Conservation (phyloP, 2,113 vertebrate species). For the Arvicanthis niloticus region DNA sequence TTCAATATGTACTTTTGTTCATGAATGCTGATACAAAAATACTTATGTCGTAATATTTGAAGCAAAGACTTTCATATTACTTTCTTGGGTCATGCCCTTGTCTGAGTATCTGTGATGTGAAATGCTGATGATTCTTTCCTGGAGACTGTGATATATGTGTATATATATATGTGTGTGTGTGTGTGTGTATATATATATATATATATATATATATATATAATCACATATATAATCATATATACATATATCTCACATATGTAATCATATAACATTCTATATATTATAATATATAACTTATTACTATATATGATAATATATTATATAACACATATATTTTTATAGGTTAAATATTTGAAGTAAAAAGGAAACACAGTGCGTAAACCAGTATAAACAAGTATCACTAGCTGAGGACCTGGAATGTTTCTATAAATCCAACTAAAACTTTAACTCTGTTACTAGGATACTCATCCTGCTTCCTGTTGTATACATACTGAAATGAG, state of each 20-base stretch:
- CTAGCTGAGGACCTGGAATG: neutral
- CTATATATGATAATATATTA: neutral
- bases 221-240: too few relatives aligned
- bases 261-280: neutral
- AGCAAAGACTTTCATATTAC: neutral
- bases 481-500: neutral
- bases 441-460: accelerated
- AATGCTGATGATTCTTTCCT: neutral
- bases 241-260: neutral
- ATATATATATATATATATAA: neutral
- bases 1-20: neutral
- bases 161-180: neutral
- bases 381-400: neutral
- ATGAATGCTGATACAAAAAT: neutral
- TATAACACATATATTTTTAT: neutral
- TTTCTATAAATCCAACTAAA: neutral
- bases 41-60: neutral
- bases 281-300: neutral
- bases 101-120: neutral
- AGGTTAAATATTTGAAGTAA: neutral
- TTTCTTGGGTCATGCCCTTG: neutral
- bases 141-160: neutral
- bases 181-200: neutral
- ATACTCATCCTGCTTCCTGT: neutral
- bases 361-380: neutral